phyloP scores from a whole-genome alignment of 1,140 invertebrate species.

The Acromyrmex echinatior region DNA sequence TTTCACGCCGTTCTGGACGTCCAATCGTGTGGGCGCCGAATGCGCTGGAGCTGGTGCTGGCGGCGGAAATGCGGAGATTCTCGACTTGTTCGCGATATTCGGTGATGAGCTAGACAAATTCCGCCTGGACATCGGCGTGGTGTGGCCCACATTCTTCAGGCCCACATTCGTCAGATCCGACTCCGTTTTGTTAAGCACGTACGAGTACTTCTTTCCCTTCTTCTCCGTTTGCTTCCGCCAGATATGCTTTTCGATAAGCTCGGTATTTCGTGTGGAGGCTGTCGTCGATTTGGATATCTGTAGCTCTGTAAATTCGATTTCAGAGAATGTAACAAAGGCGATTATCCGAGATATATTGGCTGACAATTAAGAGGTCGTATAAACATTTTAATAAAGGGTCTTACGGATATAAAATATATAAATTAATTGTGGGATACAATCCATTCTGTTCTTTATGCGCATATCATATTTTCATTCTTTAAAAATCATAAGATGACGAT shows the following conservation, averaged over 20 bases:
- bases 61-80: constrained; percentile 67
- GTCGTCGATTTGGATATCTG: constrained; percentile 64
- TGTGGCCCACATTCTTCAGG: constrained; percentile 54
- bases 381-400: neutral
- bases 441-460: neutral
- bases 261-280: constrained; percentile 43
- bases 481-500: neutral
- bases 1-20: constrained; percentile 61
- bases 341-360: neutral
- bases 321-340: neutral
- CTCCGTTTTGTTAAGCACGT: constrained; percentile 30
- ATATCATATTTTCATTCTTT: neutral
- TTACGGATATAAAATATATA: neutral
- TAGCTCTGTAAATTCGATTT: constrained; percentile 67
- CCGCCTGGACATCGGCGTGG: constrained; percentile 59
- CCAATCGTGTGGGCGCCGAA: constrained; percentile 70
- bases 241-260: constrained; percentile 55
- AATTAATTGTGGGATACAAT: neutral
- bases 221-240: constrained; percentile 60
- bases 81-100: constrained; percentile 67
- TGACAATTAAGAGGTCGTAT: neutral
- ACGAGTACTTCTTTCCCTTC: constrained; percentile 55
- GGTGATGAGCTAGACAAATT: constrained; percentile 65
- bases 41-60: constrained; percentile 74
- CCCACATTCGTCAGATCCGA: neutral